Percentiles rank a stretch among this genome's conserved stretches.
Conservation (phyloP, 2,113 vertebrate species). For the Chaenocephalus aceratus region DNA sequence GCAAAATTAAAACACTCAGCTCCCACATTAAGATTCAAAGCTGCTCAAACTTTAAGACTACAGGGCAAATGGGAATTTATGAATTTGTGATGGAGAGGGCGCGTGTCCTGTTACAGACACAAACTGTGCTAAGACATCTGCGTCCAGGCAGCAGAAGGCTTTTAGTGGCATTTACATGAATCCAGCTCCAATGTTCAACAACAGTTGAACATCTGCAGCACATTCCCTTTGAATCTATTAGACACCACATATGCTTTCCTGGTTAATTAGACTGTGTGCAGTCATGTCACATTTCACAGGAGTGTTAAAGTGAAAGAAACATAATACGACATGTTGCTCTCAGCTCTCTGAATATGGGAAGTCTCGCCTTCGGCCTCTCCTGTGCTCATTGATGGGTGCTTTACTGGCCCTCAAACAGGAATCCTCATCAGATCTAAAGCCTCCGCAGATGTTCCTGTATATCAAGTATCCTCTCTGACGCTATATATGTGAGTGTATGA, state of each 20-base stretch:
- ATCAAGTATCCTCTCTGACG: constrained; percentile 2
- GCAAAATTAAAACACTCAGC: constrained; percentile 9
- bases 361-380: constrained; percentile 8
- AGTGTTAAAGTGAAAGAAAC: constrained; percentile 31
- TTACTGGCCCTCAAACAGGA: constrained; percentile 33
- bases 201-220: constrained; percentile 15
- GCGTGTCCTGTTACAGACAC: background rate
- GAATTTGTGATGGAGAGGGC: background rate
- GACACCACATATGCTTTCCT: constrained; percentile 22
- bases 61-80: background rate
- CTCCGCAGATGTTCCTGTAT: constrained; percentile 40
- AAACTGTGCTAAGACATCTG: constrained; percentile 33
- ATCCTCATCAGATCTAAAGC: constrained; percentile 20
- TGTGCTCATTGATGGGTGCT: constrained; percentile 11
- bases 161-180: constrained; percentile 12
- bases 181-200: constrained; percentile 42
- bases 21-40: constrained; percentile 19
- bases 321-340: constrained; percentile 5
- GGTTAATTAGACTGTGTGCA: constrained; percentile 28
- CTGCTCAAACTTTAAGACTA: background rate
- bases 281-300: constrained; percentile 14
- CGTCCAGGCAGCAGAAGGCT: constrained; percentile 27
- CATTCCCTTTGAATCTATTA: constrained; percentile 37
- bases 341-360: constrained; percentile 1
- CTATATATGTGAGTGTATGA: constrained; percentile 18